Base-by-base conservation (phyloP, 2,797 vertebrate genomes). In the Pelodytes ibericus region DNA sequence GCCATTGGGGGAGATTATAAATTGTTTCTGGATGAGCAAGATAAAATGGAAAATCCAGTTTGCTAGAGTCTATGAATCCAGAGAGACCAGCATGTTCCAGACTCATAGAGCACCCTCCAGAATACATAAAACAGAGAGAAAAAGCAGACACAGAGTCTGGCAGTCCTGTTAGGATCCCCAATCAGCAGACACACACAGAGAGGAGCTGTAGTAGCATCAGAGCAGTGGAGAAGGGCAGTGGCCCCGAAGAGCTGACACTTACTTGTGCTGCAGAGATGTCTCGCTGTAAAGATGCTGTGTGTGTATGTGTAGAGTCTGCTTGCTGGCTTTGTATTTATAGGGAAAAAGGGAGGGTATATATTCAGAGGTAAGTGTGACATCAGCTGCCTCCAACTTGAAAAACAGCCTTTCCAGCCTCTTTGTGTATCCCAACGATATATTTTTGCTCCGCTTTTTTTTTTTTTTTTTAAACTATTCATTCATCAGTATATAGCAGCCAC, bases 301-400 rank as follows among this genome's bases (percentile, higher is more conserved):
- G 33, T 66, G 59, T n/a, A n/a, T n/a, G n/a, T n/a, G n/a, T 41
- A 16, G 18, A 6, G 0, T 20, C 16, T 7, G 7, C 29, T 22
- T 11, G 11, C 2, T 20, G 10, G 24, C 20, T 24, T 18, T 25
- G 16, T 59, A 65, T 77, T 77, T 77, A 77, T 77, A 72, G 26
- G 25, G 36, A 5, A 27, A 2, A n/a, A 18, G 6, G 15, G n/a
- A 70, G 75, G 60, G 59, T 44, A 58, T 57, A 20, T 58, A 25
- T 15, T n/a, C 13, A 22, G 18, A 27, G 18, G 16, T 53, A 13
- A 2, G 11, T 61, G 29, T 75, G 60, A 64, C 62, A 53, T 64
- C 59, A 56, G 30, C 25, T 11, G 33, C 36, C n/a, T n/a, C n/a
- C n/a, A n/a, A n/a, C n/a, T n/a, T n/a, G n/a, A n/a, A n/a, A n/a